Conservation (phyloP, 2,888 invertebrate species). For the Osmoderma eremita region DNA sequence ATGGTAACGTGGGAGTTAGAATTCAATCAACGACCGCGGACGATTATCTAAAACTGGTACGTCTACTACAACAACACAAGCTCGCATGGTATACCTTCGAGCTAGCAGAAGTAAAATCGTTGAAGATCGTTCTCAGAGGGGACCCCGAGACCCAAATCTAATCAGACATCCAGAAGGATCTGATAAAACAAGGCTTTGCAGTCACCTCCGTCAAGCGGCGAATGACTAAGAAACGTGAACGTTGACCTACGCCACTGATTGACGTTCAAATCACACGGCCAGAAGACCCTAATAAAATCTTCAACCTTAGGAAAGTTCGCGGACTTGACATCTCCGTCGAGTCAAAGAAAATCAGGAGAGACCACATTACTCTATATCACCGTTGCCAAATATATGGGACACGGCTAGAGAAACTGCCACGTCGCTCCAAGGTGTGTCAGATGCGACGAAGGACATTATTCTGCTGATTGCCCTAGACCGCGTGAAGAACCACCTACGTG, state of each 20-base stretch:
- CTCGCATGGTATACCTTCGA: constrained; percentile 12
- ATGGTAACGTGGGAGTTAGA: not conserved
- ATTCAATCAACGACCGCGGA: not conserved
- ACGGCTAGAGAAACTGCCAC: constrained; percentile 49
- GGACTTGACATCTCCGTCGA: not conserved
- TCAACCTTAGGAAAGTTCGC: not conserved
- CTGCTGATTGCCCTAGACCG: constrained; percentile 46
- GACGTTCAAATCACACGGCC: not conserved
- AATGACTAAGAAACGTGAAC: not conserved
- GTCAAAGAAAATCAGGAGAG: not conserved
- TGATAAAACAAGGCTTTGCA: not conserved
- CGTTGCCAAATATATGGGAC: constrained; percentile 51
- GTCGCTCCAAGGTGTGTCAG: constrained; percentile 49
- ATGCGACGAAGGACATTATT: constrained; percentile 47
- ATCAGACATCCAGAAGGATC: not conserved
- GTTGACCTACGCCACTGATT: not conserved
- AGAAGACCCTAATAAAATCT: not conserved
- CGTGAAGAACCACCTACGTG: constrained; percentile 48
- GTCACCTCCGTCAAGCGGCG: too few species aligned
- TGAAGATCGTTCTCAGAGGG: constrained; percentile 6
- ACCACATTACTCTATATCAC: constrained; percentile 44
- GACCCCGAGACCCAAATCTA: not conserved
- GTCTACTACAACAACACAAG: too few species aligned
- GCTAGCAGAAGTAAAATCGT: not conserved
- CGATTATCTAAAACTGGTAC: not conserved